Evolutionary conservation across 2,888 invertebrate genomes (phyloP).

Genomic region (Hanleya hanleyi): DNA sequence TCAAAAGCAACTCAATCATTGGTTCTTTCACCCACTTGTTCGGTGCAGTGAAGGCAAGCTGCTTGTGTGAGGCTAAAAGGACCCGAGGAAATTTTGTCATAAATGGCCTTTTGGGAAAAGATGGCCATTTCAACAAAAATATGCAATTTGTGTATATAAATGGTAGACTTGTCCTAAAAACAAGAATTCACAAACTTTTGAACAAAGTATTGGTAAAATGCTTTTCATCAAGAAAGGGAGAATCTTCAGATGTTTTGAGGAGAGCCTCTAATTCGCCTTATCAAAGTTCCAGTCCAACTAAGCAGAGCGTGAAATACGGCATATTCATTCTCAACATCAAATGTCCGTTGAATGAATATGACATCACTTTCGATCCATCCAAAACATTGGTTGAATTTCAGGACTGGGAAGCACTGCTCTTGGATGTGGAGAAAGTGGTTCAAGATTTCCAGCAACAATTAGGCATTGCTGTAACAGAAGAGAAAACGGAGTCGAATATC

Average conservation of each 20-base stretch:
- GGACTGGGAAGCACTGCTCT: slow-evolving; percentile 75
- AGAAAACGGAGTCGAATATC: too few relatives aligned
- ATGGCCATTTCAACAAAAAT: slow-evolving; percentile 73
- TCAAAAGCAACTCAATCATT: slow-evolving; percentile 77
- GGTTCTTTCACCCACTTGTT: slow-evolving; percentile 76
- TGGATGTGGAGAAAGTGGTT: slow-evolving; percentile 73
- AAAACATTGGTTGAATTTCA: slow-evolving; percentile 77
- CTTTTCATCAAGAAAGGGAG: slow-evolving; percentile 32
- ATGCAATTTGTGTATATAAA: slow-evolving; percentile 82
- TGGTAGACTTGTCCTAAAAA: slow-evolving; percentile 77
- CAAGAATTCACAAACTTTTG: slow-evolving; percentile 75
- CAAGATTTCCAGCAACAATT: slow-evolving; percentile 30
- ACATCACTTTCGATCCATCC: slow-evolving; percentile 75
- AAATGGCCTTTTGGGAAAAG: slow-evolving; percentile 78
- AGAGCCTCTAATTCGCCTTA: not conserved
- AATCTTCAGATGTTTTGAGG: not conserved
- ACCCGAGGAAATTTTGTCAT: slow-evolving; percentile 76
- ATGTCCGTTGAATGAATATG: slow-evolving; percentile 76
- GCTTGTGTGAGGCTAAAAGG: slow-evolving; percentile 72
- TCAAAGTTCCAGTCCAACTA: slow-evolving; percentile 52
- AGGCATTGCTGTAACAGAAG: not conserved
- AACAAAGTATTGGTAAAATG: slow-evolving; percentile 70
- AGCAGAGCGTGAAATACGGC: slow-evolving; percentile 66
- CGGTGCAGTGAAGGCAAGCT: slow-evolving; percentile 72
- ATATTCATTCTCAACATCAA: slow-evolving; percentile 77